phyloP scores from a whole-genome alignment of 2,888 invertebrate species.

The Hirtodrosophila histrioides region DNA sequence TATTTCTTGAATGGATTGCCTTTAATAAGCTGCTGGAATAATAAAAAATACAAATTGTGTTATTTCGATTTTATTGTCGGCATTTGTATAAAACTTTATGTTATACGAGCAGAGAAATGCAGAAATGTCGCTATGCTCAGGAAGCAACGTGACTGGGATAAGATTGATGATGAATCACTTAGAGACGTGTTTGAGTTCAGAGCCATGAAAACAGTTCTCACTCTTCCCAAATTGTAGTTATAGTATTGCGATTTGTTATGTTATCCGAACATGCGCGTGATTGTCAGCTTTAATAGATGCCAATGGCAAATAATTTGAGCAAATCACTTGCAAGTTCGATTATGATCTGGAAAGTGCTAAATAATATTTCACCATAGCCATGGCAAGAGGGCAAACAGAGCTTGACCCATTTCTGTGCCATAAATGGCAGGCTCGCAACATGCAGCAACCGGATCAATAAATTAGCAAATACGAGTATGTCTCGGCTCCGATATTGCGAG shows the following conservation, averaged over 20 bases:
- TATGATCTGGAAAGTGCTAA: slow-evolving; percentile 60
- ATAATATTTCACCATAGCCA: slow-evolving; percentile 54
- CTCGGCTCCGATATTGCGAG: slow-evolving; percentile 49
- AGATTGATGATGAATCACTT: slow-evolving; percentile 38
- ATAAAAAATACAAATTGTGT: slow-evolving; percentile 66
- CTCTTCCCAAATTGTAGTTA: too few species aligned
- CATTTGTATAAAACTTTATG: slow-evolving; percentile 50
- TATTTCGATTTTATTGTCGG: slow-evolving; percentile 64
- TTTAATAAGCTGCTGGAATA: slow-evolving; percentile 66
- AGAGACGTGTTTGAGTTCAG: slow-evolving; percentile 51
- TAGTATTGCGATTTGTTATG: too few species aligned
- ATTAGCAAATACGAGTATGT: slow-evolving; percentile 67
- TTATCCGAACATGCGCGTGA: too few species aligned
- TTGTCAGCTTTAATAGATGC: slow-evolving; percentile 14
- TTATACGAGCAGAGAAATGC: slow-evolving; percentile 39
- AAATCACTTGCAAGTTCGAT: slow-evolving; percentile 19
- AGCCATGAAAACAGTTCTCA: slow-evolving; percentile 11
- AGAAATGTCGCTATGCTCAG: slow-evolving; percentile 21
- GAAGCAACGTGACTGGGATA: slow-evolving; percentile 57
- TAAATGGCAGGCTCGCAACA: slow-evolving; percentile 51
- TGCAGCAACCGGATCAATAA: slow-evolving; percentile 76
- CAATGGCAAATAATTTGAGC: slow-evolving; percentile 31
- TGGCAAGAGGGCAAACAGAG: slow-evolving; percentile 46
- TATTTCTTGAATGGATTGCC: slow-evolving; percentile 60
- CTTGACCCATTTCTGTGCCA: slow-evolving; percentile 62